Percentiles rank a stretch among this genome's conserved stretches.
Conservation (phyloP, 1,140 invertebrate species). For the Heliconius hewitsoni region DNA sequence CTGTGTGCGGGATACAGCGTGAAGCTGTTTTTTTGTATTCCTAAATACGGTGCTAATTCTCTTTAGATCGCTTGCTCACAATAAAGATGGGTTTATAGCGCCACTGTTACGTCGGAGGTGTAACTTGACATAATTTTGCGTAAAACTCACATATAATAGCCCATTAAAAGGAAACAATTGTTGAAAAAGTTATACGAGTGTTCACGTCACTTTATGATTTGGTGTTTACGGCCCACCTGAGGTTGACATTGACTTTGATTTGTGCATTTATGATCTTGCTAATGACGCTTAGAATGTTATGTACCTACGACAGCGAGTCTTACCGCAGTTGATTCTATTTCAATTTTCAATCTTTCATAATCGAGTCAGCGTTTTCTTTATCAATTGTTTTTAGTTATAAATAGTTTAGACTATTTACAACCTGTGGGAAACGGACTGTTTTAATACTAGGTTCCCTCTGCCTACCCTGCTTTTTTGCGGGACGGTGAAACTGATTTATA, state of each 20-base stretch:
- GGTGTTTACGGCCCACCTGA: constrained; percentile 75
- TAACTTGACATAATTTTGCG: constrained; percentile 80
- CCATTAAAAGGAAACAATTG: constrained; percentile 81
- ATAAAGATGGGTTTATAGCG: constrained; percentile 78
- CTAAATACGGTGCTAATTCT: constrained; percentile 69
- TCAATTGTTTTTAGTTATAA: not conserved
- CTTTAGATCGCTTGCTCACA: constrained; percentile 71
- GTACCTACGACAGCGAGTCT: not conserved
- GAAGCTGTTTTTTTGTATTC: constrained; percentile 39
- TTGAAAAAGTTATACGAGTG: constrained; percentile 80
- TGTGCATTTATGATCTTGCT: constrained; percentile 72
- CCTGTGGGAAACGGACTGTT: no score
- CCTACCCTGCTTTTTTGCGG: no score
- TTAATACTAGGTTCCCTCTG: no score
- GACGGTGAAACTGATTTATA: no score
- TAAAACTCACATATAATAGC: constrained; percentile 78
- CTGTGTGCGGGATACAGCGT: no score
- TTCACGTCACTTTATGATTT: constrained; percentile 78
- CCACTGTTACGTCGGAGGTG: constrained; percentile 74
- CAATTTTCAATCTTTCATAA: not conserved
- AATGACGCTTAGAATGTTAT: constrained; percentile 50
- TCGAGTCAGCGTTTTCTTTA: not conserved
- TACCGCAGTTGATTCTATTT: not conserved
- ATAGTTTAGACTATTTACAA: not conserved
- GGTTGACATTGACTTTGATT: constrained; percentile 80